Evolutionary conservation across 2,797 vertebrate species (phyloP), one percentile per base, ranked within the genome.

Genomic region (Stomatorhinus walkeri): DNA sequence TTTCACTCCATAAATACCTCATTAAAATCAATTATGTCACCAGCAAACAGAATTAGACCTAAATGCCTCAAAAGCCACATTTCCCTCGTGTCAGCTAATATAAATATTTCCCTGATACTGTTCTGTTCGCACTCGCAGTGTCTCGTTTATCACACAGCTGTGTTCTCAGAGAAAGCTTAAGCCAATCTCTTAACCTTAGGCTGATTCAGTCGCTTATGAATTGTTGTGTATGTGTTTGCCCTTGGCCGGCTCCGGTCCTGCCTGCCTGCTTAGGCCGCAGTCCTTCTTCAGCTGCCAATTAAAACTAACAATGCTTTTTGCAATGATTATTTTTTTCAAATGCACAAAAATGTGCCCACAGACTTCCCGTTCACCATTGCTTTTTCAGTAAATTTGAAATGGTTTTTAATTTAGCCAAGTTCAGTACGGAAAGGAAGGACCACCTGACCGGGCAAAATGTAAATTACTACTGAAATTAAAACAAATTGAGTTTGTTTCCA

Each of bases 141-240:
- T 89, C 88, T 89, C 90, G 89, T 88, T 81, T 90, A 89, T 87
- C 16, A 79, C 76, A 8, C 76, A 79, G 40, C 84, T 89, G 87
- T 72, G 89, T 87, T 64, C 54, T n/a, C 79, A n/a, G 90, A 93
- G 90, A 95, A 92, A 95, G 95, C 96, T 97, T 95, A 95, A 96
- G 96, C 96, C 96, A 96, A 97, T 96, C 93, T 96, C 92, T 92
- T 91, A 91, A 92, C 87, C 92, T 92, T 90, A 90, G 93, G 96
- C 96, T 97, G 96, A 96, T 97, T 96, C 94, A 95, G 95, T 93
- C 94, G 94, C 93, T 97, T 97, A 97, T 96, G 96, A 96, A 95
- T 96, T 96, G 96, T 95, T 97, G 96, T 14, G 96, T 96, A 96
- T 95, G 93, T 91, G 93, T 89, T 89, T 90, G 87, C 90, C 87